Base-by-base conservation (phyloP, 2,113 vertebrate species). In the Urocitellus parryii region DNA sequence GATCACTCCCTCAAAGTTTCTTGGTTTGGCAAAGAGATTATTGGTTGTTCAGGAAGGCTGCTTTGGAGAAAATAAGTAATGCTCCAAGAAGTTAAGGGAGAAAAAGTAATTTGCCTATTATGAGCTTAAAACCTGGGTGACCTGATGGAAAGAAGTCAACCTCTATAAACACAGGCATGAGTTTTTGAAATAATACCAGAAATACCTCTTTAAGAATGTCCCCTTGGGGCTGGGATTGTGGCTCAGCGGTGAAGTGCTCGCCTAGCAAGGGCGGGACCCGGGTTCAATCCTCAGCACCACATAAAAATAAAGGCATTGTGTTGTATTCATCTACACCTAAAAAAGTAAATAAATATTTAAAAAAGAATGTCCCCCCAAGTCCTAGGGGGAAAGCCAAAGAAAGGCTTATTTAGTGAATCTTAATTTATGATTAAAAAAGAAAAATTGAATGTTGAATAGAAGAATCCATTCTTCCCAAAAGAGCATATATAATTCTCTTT, bases 161-260 rank as follows among this genome's bases (percentile, higher is more conserved):
- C 22, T 91, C 18, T 80, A 25, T 82, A 83, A 61, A 91, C 13
- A 76, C 13, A 58, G 13, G 5, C 63, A 13, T 67, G 8, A 56
- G 42, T 34, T 72, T 93, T 95, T 79, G 27, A 90, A 70, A 68
- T 73, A 96, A 61, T 32, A 78, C 18, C 72, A 37, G 32, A 92
- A 92, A 42, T 3, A 5, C 2, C 12, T 72, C 48, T 76, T 61
- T 5, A 78, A 92, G 51, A 82, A 70, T 9, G n/a, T 45, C 34
- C 24, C 10, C 5, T 86, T 45, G 45, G 45, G 45, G 45, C 45
- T 45, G 45, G 45, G 45, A 45, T 45, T 45, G 45, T 45, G 45
- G 45, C 45, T 45, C 45, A 45, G 8, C 1, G 8, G 45, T 45
- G 45, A 8, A 45, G 45, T 45, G 45, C 45, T 45, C 8, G 8